A percentile compares a stretch with the other conserved stretches of the same genome.
Conservation (phyloP, 2,888 invertebrate species). For the Operophtera brumata region DNA sequence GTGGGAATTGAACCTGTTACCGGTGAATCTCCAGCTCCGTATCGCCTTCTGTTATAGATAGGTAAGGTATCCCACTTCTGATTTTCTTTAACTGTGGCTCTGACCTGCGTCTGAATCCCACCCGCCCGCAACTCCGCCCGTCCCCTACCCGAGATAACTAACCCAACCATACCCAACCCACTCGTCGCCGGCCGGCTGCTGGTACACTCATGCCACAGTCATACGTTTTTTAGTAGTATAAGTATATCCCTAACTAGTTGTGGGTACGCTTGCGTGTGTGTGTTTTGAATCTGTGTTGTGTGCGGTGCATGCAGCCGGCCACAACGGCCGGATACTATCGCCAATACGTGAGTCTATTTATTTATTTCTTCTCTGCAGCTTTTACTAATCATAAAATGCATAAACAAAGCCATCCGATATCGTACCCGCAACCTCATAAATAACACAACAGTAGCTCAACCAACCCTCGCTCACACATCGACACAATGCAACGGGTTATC, state of each 20-base stretch:
- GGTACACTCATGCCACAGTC: conserved; percentile 9
- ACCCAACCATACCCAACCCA: conserved; percentile 15
- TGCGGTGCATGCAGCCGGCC: conserved; percentile 27
- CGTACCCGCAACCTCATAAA: conserved; percentile 10
- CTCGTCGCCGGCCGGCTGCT: conserved; percentile 33
- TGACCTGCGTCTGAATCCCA: conserved; percentile 7
- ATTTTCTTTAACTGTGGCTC: conserved; percentile 13
- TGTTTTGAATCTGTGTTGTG: conserved; percentile 28
- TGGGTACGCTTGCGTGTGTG: conserved; percentile 29
- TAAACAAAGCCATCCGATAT: conserved; percentile 4
- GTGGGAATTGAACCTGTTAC: too few relatives aligned
- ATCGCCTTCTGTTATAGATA: too few relatives aligned
- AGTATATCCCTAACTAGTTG: too few relatives aligned
- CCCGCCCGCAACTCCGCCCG: conserved; percentile 12
- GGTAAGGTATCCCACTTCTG: background rate
- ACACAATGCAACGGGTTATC: conserved; percentile 23
- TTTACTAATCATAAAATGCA: conserved; percentile 1
- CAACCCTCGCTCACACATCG: conserved; percentile 2
- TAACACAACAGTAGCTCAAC: background rate
- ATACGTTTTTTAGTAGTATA: too few relatives aligned
- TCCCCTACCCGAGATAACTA: conserved; percentile 24
- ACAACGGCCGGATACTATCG: conserved; percentile 22
- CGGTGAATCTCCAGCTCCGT: too few relatives aligned
- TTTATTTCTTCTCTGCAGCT: conserved; percentile 6
- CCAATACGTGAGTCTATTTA: conserved; percentile 28